A percentile compares a stretch with the other conserved stretches of the same genome.
Evolutionary conservation across 2,113 vertebrate species (phyloP).

Genomic region (Willisornis vidua): DNA sequence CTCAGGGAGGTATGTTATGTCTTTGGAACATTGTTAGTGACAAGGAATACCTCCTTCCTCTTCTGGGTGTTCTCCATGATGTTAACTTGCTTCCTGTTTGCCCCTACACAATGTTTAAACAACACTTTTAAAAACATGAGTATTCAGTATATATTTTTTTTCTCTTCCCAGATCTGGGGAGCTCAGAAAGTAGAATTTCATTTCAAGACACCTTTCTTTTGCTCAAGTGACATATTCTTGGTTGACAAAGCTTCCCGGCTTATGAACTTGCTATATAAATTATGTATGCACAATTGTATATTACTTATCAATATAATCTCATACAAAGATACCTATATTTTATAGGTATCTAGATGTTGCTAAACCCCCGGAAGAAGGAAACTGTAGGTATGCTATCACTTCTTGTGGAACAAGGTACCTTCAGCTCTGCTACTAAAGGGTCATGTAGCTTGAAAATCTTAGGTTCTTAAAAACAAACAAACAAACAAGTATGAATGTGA

Average conservation of each 20-base stretch:
- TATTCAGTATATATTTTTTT: background rate
- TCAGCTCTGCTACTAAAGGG: background rate
- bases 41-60: background rate
- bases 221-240: background rate
- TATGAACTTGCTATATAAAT: background rate
- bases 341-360: accelerated
- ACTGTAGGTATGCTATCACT: background rate
- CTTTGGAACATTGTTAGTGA: background rate
- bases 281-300: background rate
- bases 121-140: background rate
- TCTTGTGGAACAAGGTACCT: background rate
- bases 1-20: background rate
- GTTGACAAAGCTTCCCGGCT: background rate
- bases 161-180: background rate
- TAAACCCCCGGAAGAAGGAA: background rate
- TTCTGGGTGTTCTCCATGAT: too few relatives aligned
- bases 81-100: background rate
- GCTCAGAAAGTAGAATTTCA: background rate
- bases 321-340: background rate
- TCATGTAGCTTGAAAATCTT: background rate
- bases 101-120: accelerated
- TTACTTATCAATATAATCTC: background rate
- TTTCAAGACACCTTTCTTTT: background rate
- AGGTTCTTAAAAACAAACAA: background rate
- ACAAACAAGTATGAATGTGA: background rate